Conservation (phyloP, 2,888 invertebrate genomes). For the Chirona hameri region DNA sequence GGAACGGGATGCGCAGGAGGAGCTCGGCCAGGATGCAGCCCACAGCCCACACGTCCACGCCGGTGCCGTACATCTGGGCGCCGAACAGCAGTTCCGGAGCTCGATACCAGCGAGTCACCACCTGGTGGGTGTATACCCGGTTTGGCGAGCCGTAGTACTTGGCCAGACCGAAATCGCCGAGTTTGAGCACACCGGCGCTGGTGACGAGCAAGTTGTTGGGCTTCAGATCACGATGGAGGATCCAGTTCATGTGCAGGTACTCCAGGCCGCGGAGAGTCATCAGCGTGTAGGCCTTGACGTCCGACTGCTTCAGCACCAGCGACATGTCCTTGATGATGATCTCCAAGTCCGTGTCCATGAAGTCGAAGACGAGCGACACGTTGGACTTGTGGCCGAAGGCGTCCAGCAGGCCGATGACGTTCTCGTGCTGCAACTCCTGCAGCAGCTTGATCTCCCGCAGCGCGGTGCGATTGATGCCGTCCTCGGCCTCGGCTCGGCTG, state of each 20-base stretch:
- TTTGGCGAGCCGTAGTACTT: conserved; percentile 96
- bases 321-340: conserved; percentile 72
- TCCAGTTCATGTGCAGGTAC: conserved; percentile 92
- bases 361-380: conserved; percentile 97
- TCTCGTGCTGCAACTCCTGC: conserved; percentile 90
- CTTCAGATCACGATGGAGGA: conserved; percentile 91
- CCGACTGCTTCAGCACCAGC: conserved; percentile 82
- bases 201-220: conserved; percentile 97
- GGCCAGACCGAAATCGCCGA: conserved; percentile 98
- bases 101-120: conserved; percentile 50
- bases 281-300: conserved; percentile 92
- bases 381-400: conserved; percentile 98
- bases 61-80: conserved; percentile 87
- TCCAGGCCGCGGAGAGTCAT: conserved; percentile 94
- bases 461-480: conserved; percentile 98
- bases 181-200: conserved; percentile 84
- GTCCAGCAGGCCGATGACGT: conserved; percentile 86
- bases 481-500: conserved; percentile 85
- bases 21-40: conserved; percentile 97
- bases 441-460: conserved; percentile 95
- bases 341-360: conserved; percentile 99
- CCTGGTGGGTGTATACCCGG: conserved; percentile 90
- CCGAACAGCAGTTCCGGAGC: conserved; percentile 94
- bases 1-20: conserved; percentile 80
- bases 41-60: conserved; percentile 98